Evolutionary conservation across 2,888 invertebrate species (phyloP).

Genomic region (Augochlorella aurata): DNA sequence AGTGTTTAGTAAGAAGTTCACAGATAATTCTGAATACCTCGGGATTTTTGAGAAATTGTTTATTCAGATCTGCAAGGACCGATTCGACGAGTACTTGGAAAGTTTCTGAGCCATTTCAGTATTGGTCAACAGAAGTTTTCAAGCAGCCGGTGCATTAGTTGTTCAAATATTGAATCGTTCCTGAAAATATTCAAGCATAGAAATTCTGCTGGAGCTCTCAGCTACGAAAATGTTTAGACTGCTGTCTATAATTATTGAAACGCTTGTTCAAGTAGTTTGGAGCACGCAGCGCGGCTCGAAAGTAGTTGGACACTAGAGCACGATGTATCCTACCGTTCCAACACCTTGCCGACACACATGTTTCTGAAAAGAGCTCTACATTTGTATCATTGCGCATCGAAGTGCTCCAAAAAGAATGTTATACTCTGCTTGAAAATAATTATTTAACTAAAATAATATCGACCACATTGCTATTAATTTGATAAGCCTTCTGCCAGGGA

Average conservation of each 20-base stretch:
- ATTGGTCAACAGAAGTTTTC: not conserved
- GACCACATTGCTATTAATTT: no score
- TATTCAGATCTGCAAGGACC: not conserved
- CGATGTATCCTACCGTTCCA: not conserved
- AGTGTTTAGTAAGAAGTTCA: no score
- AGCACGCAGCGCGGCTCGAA: not conserved
- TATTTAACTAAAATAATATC: not conserved
- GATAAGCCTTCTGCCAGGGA: no score
- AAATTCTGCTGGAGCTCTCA: not conserved
- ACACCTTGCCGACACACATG: not conserved
- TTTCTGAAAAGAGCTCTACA: not conserved
- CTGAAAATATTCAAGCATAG: not conserved
- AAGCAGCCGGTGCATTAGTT: not conserved
- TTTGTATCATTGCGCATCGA: not conserved
- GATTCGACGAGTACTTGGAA: not conserved
- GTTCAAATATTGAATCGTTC: not conserved
- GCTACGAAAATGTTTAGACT: not conserved
- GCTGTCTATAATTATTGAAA: not conserved
- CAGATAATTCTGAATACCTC: no score
- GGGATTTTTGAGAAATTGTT: not conserved
- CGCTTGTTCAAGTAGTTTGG: not conserved
- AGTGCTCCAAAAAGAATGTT: not conserved
- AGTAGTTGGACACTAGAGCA: not conserved
- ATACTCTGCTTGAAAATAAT: not conserved
- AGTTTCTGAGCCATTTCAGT: not conserved